These are phyloP conservation scores for Drosophila paramelanica DNA, from an alignment of 2,888 invertebrate species.

Conservation along the genomic window DNA sequence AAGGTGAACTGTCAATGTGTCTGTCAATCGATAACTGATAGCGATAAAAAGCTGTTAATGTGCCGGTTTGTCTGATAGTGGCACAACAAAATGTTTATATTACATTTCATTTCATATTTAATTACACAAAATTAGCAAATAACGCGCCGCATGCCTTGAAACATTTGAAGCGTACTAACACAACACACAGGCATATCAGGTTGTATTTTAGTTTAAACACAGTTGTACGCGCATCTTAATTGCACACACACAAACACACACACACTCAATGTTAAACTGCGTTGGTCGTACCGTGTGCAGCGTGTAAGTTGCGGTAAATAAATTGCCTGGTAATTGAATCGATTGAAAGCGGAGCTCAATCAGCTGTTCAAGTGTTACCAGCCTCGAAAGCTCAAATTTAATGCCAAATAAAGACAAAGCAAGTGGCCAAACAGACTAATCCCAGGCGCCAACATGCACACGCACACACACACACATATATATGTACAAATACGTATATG, in stretches of 20 bases:
- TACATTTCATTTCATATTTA: constrained; percentile 38
- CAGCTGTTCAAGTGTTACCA: constrained; percentile 48
- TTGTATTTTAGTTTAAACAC: constrained; percentile 27
- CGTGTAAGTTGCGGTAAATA: constrained; percentile 54
- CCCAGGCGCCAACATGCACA: constrained; percentile 37
- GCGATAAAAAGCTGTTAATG: constrained; percentile 35
- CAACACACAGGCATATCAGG: constrained; percentile 11
- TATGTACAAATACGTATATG: background rate
- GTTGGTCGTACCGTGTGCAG: constrained; percentile 35
- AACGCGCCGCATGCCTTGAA: constrained; percentile 24
- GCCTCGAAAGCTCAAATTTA: constrained; percentile 49
- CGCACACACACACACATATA: background rate
- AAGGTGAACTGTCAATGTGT: constrained; percentile 3
- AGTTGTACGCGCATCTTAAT: constrained; percentile 20
- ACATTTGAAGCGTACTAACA: constrained; percentile 33
- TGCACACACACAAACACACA: constrained; percentile 16
- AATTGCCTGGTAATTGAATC: constrained; percentile 47
- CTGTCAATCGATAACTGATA: constrained; percentile 46
- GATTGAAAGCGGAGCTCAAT: constrained; percentile 35
- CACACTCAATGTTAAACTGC: constrained; percentile 11
- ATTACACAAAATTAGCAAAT: constrained; percentile 24
- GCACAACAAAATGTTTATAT: constrained; percentile 17
- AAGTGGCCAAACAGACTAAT: constrained; percentile 37
- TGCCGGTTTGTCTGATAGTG: constrained; percentile 15
- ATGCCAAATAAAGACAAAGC: constrained; percentile 58